Conservation (phyloP, 2,797 vertebrate genomes). For the Leptoclinus maculatus region DNA sequence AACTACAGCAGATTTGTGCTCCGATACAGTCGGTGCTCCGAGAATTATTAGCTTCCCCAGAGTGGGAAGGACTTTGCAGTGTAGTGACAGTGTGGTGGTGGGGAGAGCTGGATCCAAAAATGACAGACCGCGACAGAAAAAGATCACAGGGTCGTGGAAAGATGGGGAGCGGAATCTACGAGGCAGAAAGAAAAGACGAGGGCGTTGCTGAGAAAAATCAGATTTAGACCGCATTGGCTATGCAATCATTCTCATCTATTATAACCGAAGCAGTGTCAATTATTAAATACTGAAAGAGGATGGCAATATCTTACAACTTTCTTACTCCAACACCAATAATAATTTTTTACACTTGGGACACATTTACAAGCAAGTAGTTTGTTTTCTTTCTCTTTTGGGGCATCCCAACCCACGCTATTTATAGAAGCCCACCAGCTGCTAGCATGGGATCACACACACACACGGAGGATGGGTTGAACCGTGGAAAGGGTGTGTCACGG, state of each 20-base stretch:
- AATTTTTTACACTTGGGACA: background rate
- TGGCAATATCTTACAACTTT: background rate
- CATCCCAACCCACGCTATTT: conserved; percentile 49
- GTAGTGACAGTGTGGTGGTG: background rate
- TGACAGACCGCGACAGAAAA: background rate
- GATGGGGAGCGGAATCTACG: conserved; percentile 4
- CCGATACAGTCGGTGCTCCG: background rate
- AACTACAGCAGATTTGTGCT: conserved; percentile 15
- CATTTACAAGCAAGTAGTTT: conserved; percentile 22
- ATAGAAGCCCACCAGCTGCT: conserved; percentile 70
- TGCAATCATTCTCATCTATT: background rate
- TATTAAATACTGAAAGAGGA: background rate
- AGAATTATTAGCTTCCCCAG: background rate
- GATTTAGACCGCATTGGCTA: background rate
- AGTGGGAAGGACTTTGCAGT: background rate
- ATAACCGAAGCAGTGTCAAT: background rate
- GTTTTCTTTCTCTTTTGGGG: conserved; percentile 42
- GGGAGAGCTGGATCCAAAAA: background rate
- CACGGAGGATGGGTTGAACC: conserved; percentile 67
- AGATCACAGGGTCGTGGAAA: background rate
- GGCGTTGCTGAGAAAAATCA: background rate
- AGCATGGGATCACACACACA: conserved; percentile 56
- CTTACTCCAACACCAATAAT: background rate
- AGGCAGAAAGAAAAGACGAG: conserved; percentile 4
- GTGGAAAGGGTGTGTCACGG: conserved; percentile 68